phyloP scores from a whole-genome alignment of 2,888 invertebrate genomes.

The Carterocephalus palaemon region DNA sequence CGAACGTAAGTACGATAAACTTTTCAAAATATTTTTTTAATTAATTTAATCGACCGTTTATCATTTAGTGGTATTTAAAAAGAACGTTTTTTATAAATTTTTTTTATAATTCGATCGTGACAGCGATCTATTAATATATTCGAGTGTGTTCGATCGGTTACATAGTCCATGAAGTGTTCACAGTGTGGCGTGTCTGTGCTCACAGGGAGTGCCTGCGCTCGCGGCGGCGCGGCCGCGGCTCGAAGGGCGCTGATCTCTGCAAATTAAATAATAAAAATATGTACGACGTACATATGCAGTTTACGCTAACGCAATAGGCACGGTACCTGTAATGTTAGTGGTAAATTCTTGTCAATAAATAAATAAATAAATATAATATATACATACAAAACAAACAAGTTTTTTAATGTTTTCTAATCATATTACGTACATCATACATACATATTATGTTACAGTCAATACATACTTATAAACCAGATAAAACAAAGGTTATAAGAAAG shows the following conservation, averaged over 20 bases:
- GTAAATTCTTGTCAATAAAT: too few relatives aligned
- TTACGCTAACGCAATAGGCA: neutral
- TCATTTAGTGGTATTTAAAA: too few relatives aligned
- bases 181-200: constrained; percentile 27
- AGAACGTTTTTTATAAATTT: too few relatives aligned
- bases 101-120: constrained; percentile 1
- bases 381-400: neutral
- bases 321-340: too few relatives aligned
- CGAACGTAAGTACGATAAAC: too few relatives aligned
- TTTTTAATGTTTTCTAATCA: neutral
- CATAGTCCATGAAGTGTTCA: neutral
- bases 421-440: too few relatives aligned
- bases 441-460: too few relatives aligned
- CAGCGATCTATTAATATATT: neutral
- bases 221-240: constrained; percentile 37
- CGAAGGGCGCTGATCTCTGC: constrained; percentile 59
- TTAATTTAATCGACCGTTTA: too few relatives aligned
- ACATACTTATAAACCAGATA: too few relatives aligned
- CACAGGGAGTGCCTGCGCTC: constrained; percentile 54
- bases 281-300: neutral
- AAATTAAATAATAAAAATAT: constrained; percentile 26
- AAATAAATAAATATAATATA: neutral
- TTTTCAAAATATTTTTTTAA: too few relatives aligned
- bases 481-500: too few relatives aligned
- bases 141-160: neutral